phyloP scores from a whole-genome alignment of 92 coral and sea anemone genomes.

The Micromussa lordhowensis region DNA sequence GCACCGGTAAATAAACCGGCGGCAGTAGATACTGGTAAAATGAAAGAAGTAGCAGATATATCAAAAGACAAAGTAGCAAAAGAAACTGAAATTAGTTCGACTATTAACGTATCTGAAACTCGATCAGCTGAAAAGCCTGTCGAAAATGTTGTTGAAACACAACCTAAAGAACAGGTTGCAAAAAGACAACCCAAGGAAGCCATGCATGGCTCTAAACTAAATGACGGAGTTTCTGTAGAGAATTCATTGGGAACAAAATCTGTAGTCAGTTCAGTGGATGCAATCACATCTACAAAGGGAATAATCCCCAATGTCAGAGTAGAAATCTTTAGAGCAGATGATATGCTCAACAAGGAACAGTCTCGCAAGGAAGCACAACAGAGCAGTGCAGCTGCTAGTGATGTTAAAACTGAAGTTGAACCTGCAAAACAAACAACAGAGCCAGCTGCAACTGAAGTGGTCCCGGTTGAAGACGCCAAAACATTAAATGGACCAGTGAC shows the following conservation, averaged over 20 bases:
- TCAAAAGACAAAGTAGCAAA: slow-evolving; percentile 25
- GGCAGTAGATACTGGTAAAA: background rate
- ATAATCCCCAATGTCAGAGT: slow-evolving; percentile 24
- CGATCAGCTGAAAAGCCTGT: slow-evolving; percentile 15
- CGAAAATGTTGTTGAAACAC: slow-evolving; percentile 16
- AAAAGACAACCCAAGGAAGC: slow-evolving; percentile 40
- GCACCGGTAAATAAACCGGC: slow-evolving; percentile 3
- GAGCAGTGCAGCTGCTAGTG: slow-evolving; percentile 7
- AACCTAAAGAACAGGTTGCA: slow-evolving; percentile 12
- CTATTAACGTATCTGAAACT: background rate
- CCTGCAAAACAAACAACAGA: slow-evolving; percentile 9
- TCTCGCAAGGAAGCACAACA: background rate
- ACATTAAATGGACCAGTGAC: slow-evolving; percentile 46
- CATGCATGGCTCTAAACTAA: slow-evolving; percentile 12
- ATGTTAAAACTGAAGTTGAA: slow-evolving; percentile 21
- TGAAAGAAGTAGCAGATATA: slow-evolving; percentile 3
- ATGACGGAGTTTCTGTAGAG: slow-evolving; percentile 5
- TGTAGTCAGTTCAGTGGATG: slow-evolving; percentile 38
- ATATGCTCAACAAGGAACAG: background rate
- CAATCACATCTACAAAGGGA: slow-evolving; percentile 13
- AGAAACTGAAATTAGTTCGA: background rate
- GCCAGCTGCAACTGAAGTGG: background rate
- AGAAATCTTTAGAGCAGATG: slow-evolving; percentile 10
- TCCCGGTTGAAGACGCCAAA: slow-evolving; percentile 12
- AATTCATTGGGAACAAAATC: slow-evolving; percentile 25